Percentiles rank a stretch among this genome's conserved stretches.
Conservation (phyloP, 1,140 invertebrate species). For the Lepeophtheirus salmonis region DNA sequence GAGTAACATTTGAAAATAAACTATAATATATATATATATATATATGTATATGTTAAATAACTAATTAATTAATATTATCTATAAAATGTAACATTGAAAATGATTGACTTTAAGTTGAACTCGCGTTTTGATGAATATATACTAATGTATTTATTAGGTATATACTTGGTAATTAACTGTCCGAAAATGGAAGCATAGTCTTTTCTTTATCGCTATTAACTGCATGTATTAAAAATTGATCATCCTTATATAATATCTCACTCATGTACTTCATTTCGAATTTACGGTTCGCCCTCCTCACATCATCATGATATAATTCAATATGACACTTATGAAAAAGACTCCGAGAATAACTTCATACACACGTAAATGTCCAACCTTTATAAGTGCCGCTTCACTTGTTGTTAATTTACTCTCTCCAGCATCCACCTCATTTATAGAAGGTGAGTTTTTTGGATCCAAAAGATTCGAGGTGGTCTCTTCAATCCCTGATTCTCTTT, state of each 20-base stretch:
- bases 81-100: too few species aligned
- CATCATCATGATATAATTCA: neutral
- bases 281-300: neutral
- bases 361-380: neutral
- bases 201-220: too few species aligned
- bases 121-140: too few species aligned
- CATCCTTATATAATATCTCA: neutral
- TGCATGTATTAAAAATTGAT: too few species aligned
- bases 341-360: neutral
- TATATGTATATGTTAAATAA: too few species aligned
- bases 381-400: neutral
- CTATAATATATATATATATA: too few species aligned
- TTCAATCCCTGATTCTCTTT: neutral
- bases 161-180: too few species aligned
- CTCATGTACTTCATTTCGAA: neutral
- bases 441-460: neutral
- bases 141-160: too few species aligned
- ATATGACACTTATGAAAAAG: neutral
- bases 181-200: too few species aligned
- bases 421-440: neutral
- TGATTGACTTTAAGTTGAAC: too few species aligned
- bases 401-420: neutral
- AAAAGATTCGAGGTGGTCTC: neutral
- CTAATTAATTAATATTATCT: too few species aligned
- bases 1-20: too few species aligned